Evolutionary conservation across 1,140 invertebrate species (phyloP), one percentile per base, ranked within the genome.

Genomic region (Probaryconus sp.): DNA sequence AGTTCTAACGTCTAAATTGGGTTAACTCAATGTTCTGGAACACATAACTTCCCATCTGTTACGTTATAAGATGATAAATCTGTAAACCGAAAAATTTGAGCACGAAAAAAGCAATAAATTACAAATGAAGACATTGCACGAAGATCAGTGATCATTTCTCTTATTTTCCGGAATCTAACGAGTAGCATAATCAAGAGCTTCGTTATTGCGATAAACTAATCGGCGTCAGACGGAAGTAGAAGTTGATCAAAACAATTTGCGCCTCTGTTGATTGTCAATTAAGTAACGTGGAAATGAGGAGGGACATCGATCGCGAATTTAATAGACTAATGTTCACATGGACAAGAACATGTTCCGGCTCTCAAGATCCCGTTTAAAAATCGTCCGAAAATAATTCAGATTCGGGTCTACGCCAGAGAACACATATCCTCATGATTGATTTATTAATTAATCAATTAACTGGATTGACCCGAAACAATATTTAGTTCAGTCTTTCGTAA

Each of bases 201-300:
- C 48, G 72, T 75, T 71, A 64, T 55, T 31, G 6, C 40, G 64
- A 64, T 68, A 73, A 72, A 60, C 58, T 38, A 73, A 80, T 65
- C 37, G 21, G 21, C 58, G 55, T 33, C 58, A 42, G 68, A 58
- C 83, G 81, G 82, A 85, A 80, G 76, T 77, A 55, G 56, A 73
- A 85, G 83, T 84, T 81, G 82, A 86, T 86, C 82, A 80, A 83
- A 81, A 85, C 85, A 86, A 86, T 86, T 86, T 85, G 76, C 79
- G 37, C 42, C 61, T 60, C 68, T 75, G 74, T 77, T 85, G 80
- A 86, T 86, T 86, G 85, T 83, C 85, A 85, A 86, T 85, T 83
- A 85, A 77, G 68, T 74, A 55, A 61, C 63, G 50, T 65, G 77
- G 77, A 83, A 84, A 84, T 81, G 77, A 81, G 75, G 58, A 69